Conservation (phyloP, 2,797 vertebrate genomes). For the Coregonus suidteri region DNA sequence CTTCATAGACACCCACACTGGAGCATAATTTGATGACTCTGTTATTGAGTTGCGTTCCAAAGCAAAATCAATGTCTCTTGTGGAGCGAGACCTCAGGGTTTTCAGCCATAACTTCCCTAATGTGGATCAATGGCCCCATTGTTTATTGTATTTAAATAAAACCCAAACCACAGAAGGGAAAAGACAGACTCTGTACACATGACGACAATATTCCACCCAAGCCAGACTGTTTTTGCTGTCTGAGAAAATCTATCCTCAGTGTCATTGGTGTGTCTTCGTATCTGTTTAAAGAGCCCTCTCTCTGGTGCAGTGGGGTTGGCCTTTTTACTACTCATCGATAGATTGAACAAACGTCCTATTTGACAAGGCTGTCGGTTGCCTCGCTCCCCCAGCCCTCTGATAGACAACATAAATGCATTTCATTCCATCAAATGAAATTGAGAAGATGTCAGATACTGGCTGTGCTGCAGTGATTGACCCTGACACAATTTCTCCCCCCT, state of each 20-base stretch:
- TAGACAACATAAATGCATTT: conserved; percentile 50
- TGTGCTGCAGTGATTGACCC: conserved; percentile 54
- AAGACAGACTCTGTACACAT: not conserved
- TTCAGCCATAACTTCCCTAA: not conserved
- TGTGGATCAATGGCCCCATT: not conserved
- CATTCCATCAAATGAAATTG: conserved; percentile 58
- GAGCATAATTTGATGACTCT: not conserved
- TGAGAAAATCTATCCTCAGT: conserved; percentile 5
- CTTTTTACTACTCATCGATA: conserved; percentile 43
- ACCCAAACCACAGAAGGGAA: not conserved
- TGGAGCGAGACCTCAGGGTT: not conserved
- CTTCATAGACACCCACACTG: not conserved
- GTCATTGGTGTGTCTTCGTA: conserved; percentile 17
- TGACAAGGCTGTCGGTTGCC: conserved; percentile 29
- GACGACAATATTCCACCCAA: not conserved
- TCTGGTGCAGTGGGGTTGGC: conserved; percentile 2
- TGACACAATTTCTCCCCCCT: conserved; percentile 38
- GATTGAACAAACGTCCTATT: conserved; percentile 29
- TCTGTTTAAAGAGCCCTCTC: conserved; percentile 9
- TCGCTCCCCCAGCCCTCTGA: conserved; percentile 21
- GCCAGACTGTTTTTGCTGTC: not conserved
- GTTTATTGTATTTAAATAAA: not conserved
- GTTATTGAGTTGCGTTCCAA: not conserved
- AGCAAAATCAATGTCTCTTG: not conserved
- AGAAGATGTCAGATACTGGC: conserved; percentile 55